Conservation (phyloP, 2,113 vertebrate species). For the Mohoua ochrocephala region DNA sequence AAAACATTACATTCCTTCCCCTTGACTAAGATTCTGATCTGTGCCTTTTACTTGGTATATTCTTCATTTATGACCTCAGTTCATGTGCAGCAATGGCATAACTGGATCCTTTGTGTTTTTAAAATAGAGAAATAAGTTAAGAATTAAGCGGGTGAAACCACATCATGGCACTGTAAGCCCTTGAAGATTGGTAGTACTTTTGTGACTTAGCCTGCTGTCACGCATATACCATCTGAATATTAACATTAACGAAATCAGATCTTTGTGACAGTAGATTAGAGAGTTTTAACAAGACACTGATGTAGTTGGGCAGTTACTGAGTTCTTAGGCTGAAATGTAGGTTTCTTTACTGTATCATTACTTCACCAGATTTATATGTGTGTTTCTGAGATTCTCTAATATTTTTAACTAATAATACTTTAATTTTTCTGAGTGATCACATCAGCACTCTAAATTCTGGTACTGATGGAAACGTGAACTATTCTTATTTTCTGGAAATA, state of each 20-base stretch:
- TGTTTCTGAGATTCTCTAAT: not conserved
- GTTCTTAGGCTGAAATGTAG: not conserved
- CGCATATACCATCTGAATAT: not conserved
- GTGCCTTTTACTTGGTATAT: not conserved
- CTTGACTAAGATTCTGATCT: not conserved
- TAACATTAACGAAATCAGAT: not conserved
- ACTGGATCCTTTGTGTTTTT: not conserved
- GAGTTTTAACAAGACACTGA: not conserved
- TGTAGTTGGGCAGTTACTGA: not conserved
- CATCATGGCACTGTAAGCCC: rapidly evolving
- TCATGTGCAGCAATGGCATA: not conserved
- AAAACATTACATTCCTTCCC: rapidly evolving
- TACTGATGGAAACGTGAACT: not conserved
- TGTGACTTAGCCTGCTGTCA: not conserved
- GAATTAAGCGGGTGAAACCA: not conserved
- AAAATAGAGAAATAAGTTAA: not conserved
- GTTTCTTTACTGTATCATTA: not conserved
- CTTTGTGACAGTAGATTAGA: not conserved
- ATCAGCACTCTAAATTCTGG: not conserved
- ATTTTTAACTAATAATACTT: not conserved
- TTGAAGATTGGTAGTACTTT: not conserved
- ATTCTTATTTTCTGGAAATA: not conserved
- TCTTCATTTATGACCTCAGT: not conserved
- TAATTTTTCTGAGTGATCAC: not conserved
- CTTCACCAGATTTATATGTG: not conserved